These are phyloP conservation scores for Erythrocercus mccallii DNA, from an alignment of 2,113 vertebrate species.

Conservation along the genomic window DNA sequence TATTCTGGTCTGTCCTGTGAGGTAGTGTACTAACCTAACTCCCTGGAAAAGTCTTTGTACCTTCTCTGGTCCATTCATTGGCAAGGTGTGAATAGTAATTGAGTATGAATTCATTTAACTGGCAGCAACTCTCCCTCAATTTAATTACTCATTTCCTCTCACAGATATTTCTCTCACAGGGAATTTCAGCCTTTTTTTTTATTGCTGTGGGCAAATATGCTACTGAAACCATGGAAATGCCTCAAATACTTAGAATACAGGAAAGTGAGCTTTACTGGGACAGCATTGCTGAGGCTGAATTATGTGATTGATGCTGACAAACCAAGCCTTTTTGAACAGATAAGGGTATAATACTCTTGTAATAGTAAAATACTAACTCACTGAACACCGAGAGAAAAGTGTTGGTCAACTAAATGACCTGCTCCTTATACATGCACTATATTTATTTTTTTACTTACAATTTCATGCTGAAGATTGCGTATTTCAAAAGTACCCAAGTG, in stretches of 20 bases:
- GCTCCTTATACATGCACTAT: not conserved
- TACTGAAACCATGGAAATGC: not conserved
- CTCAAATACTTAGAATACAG: not conserved
- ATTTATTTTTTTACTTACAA: not conserved
- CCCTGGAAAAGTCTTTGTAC: not conserved
- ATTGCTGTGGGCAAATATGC: not conserved
- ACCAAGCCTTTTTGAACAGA: not conserved
- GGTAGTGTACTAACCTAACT: constrained; percentile 69
- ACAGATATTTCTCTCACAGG: not conserved
- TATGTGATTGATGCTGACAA: not conserved
- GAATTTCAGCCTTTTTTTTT: not conserved
- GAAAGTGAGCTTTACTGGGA: not conserved
- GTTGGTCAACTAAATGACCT: not conserved
- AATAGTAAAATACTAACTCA: not conserved
- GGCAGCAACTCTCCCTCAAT: not conserved
- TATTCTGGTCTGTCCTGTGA: constrained; percentile 95
- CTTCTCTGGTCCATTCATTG: not conserved
- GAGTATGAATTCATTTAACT: not conserved
- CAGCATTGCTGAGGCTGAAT: not conserved
- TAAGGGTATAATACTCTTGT: not conserved
- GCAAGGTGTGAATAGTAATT: not conserved
- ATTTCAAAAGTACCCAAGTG: not conserved
- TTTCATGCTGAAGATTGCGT: not conserved
- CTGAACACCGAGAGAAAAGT: not conserved
- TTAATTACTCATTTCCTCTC: not conserved